Evolutionary conservation across 2,113 vertebrate genomes (phyloP).

Genomic region (Tursiops truncatus): DNA sequence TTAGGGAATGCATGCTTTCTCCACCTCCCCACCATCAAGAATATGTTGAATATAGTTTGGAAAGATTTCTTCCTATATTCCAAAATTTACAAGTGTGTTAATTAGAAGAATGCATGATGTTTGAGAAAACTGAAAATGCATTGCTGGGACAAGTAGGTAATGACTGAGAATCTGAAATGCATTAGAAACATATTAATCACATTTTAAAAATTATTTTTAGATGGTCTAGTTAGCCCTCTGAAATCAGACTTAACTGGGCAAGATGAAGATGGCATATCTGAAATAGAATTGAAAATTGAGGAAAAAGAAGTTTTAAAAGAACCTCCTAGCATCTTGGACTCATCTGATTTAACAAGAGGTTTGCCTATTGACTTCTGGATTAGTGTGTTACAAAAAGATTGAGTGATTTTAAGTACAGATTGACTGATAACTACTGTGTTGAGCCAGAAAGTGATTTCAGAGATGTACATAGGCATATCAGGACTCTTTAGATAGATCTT

Average conservation of each 20-base stretch:
- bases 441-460: conserved; percentile 37
- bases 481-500: conserved; percentile 13
- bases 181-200: neutral
- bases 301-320: conserved; percentile 68
- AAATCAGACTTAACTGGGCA: conserved; percentile 28
- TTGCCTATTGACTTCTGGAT: conserved; percentile 49
- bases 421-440: neutral
- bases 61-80: neutral
- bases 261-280: conserved; percentile 43
- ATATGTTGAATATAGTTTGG: neutral
- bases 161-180: neutral
- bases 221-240: conserved; percentile 60
- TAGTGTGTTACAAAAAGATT: neutral
- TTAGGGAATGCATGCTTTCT: neutral
- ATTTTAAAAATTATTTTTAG: conserved; percentile 62
- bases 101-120: neutral
- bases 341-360: conserved; percentile 77
- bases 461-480: neutral
- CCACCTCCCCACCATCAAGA: neutral
- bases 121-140: neutral
- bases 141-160: neutral
- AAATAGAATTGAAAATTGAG: conserved; percentile 68
- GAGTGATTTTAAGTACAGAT: neutral
- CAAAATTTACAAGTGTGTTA: neutral
- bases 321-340: conserved; percentile 69